Evolutionary conservation across 2,888 invertebrate genomes (phyloP).

Genomic region (Pyrrhia umbra): DNA sequence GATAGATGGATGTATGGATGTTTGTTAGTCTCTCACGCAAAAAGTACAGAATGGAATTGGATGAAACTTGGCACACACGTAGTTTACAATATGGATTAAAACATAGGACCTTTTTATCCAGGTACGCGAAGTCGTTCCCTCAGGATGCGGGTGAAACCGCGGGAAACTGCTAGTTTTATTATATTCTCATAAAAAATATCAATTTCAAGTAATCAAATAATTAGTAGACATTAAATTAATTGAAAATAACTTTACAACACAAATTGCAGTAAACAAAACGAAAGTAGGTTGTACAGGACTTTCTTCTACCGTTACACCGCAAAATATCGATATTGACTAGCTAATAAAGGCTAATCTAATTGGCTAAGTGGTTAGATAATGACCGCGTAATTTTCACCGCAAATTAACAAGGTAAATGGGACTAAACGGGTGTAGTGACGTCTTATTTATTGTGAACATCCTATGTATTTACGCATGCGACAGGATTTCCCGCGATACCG

Average conservation of each 20-base stretch:
- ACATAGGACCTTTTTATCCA: no score
- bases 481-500: constrained; percentile 37
- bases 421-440: neutral
- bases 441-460: constrained; percentile 7
- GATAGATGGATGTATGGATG: no score
- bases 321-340: constrained; percentile 29
- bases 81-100: no score
- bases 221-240: neutral
- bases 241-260: constrained; percentile 5
- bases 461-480: neutral
- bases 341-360: constrained; percentile 25
- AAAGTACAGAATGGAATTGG: no score
- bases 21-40: no score
- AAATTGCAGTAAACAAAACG: constrained; percentile 1
- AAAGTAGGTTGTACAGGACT: constrained; percentile 37
- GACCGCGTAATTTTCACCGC: neutral
- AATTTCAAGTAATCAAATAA: neutral
- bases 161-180: no score
- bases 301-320: constrained; percentile 25
- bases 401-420: constrained; percentile 30
- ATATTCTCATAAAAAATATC: no score
- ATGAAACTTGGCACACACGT: no score
- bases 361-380: constrained; percentile 24
- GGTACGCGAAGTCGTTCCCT: no score
- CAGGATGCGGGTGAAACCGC: no score